Percentiles rank a stretch among this genome's conserved stretches.
phyloP scores from a whole-genome alignment of 2,888 invertebrate species.

The Cecidostiba fungosa region DNA sequence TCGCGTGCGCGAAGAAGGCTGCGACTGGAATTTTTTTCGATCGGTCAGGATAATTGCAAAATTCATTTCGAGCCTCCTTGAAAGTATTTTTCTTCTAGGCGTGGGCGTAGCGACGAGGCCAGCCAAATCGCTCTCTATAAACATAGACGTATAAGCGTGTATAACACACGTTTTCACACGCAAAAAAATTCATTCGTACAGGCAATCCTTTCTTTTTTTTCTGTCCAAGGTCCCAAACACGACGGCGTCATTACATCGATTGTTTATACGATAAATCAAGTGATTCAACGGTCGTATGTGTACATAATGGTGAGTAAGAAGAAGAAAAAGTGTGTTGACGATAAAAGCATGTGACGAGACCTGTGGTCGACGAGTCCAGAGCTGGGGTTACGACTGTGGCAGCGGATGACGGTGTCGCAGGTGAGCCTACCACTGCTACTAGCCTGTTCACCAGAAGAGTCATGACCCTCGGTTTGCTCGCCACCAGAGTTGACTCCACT shows the following conservation, averaged over 20 bases:
- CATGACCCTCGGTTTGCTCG: constrained; percentile 42
- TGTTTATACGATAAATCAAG: not conserved
- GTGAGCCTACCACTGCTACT: constrained; percentile 75
- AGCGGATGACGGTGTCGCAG: constrained; percentile 83
- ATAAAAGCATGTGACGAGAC: constrained; percentile 69
- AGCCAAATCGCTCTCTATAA: constrained; percentile 12
- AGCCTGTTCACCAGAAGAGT: constrained; percentile 69
- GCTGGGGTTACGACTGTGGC: constrained; percentile 92
- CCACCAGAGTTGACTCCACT: constrained; percentile 82
- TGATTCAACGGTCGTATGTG: not conserved
- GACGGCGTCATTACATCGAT: not conserved
- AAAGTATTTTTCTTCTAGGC: constrained; percentile 12
- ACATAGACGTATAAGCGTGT: not conserved
- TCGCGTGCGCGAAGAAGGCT: not conserved
- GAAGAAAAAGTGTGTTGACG: not conserved
- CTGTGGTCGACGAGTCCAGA: constrained; percentile 86
- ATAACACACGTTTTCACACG: not conserved
- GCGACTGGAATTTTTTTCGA: constrained; percentile 6
- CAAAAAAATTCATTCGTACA: not conserved
- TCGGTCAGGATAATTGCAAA: not conserved
- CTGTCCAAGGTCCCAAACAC: not conserved
- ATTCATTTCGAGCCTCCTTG: constrained; percentile 13
- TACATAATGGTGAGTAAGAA: not conserved
- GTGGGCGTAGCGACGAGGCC: constrained; percentile 22
- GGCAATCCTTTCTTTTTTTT: not conserved